Conservation (phyloP, 1,140 invertebrate species). For the Sarcophaga bullata region DNA sequence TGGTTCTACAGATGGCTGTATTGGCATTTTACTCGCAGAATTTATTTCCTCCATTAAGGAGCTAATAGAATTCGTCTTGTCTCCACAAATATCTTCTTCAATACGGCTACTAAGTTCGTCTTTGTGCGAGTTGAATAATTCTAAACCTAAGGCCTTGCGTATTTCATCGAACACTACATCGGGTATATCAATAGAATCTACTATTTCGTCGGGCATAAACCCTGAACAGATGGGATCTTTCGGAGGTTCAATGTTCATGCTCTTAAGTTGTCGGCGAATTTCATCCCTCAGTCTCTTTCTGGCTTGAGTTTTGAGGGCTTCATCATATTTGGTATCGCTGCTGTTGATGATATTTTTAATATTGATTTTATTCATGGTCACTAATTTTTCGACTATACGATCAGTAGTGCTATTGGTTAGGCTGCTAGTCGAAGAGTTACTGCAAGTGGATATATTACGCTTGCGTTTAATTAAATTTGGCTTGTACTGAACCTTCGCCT, state of each 20-base stretch:
- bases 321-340: slow-evolving; percentile 57
- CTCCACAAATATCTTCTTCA: background rate
- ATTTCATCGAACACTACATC: slow-evolving; percentile 55
- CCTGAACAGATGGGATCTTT: slow-evolving; percentile 47
- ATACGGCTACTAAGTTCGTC: background rate
- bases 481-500: slow-evolving; percentile 23
- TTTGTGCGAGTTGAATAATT: background rate
- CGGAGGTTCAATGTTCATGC: slow-evolving; percentile 52
- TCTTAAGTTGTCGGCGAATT: slow-evolving; percentile 55
- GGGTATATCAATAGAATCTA: slow-evolving; percentile 57
- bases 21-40: too few relatives aligned
- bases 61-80: too few relatives aligned
- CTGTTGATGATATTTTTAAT: slow-evolving; percentile 62
- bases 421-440: slow-evolving; percentile 36
- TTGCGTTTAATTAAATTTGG: slow-evolving; percentile 43
- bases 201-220: slow-evolving; percentile 56
- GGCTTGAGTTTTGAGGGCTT: slow-evolving; percentile 56
- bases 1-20: too few relatives aligned
- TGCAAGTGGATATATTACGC: slow-evolving; percentile 44
- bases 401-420: slow-evolving; percentile 13
- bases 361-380: slow-evolving; percentile 56
- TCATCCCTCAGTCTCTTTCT: slow-evolving; percentile 54
- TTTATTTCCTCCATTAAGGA: too few relatives aligned
- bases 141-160: slow-evolving; percentile 56
- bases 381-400: slow-evolving; percentile 51